phyloP scores from a whole-genome alignment of 2,113 vertebrate species.

The Gavia stellata region DNA sequence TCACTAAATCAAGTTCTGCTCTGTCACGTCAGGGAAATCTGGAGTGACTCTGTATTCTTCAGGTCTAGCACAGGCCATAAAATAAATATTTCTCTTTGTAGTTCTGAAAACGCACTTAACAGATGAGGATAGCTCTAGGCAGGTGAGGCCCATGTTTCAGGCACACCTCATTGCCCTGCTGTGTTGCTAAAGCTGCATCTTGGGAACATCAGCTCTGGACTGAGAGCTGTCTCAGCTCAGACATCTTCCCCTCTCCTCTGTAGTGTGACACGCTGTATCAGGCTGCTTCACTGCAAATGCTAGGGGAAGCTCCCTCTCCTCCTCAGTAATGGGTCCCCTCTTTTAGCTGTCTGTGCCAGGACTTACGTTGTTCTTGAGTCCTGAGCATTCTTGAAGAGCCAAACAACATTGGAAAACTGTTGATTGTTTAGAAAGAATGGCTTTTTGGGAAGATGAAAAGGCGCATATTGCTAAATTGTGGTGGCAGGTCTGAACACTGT shows the following conservation, averaged over 20 bases:
- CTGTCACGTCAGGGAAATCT: neutral
- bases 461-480: neutral
- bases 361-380: neutral
- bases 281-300: neutral
- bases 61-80: neutral
- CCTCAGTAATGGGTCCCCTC: neutral
- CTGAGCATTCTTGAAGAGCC: neutral
- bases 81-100: neutral
- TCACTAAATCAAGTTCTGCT: neutral
- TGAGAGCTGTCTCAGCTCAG: neutral
- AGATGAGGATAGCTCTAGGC: neutral
- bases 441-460: neutral
- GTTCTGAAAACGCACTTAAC: neutral
- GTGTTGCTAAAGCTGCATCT: neutral
- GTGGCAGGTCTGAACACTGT: neutral
- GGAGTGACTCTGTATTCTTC: neutral
- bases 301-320: neutral
- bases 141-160: fast-evolving
- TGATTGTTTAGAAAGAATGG: neutral
- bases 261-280: fast-evolving
- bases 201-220: neutral
- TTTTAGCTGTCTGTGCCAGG: neutral
- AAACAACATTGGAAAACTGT: neutral
- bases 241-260: neutral
- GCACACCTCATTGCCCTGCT: fast-evolving